These are phyloP conservation scores for Tipula unca DNA, from an alignment of 2,888 invertebrate species.

Conservation along the genomic window DNA sequence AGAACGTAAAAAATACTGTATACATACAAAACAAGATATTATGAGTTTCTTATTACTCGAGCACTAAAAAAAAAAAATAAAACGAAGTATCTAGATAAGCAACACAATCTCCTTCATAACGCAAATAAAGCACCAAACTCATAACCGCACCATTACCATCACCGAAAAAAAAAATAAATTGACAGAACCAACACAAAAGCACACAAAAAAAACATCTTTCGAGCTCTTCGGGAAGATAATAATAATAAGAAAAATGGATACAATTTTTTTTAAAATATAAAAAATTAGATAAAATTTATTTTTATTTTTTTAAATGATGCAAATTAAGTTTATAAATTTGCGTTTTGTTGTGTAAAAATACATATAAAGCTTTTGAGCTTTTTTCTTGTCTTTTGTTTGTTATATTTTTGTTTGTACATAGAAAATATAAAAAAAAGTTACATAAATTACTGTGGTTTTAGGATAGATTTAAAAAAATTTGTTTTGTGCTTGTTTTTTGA, in stretches of 20 bases:
- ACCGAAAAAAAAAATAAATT: not conserved
- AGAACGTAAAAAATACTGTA: not conserved
- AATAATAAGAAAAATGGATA: not conserved
- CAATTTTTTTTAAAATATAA: not conserved
- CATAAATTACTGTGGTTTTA: not conserved
- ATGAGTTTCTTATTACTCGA: not conserved
- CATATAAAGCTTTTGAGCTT: not conserved
- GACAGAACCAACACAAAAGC: not conserved
- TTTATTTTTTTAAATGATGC: not conserved
- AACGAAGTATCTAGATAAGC: not conserved
- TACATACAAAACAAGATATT: not conserved
- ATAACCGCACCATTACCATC: not conserved
- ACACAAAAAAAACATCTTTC: not conserved
- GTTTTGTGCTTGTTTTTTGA: not conserved
- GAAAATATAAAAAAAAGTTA: not conserved
- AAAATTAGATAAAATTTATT: slow-evolving; percentile 1
- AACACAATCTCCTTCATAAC: not conserved
- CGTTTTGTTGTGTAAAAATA: not conserved
- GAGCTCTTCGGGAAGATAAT: not conserved
- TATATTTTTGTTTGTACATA: not conserved
- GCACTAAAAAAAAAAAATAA: not conserved
- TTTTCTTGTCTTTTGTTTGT: not conserved
- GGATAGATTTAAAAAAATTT: not conserved
- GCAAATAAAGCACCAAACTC: not conserved
- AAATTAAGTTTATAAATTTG: not conserved